Conservation (phyloP, 2,113 vertebrate genomes). For the Tetraodon nigroviridis region DNA sequence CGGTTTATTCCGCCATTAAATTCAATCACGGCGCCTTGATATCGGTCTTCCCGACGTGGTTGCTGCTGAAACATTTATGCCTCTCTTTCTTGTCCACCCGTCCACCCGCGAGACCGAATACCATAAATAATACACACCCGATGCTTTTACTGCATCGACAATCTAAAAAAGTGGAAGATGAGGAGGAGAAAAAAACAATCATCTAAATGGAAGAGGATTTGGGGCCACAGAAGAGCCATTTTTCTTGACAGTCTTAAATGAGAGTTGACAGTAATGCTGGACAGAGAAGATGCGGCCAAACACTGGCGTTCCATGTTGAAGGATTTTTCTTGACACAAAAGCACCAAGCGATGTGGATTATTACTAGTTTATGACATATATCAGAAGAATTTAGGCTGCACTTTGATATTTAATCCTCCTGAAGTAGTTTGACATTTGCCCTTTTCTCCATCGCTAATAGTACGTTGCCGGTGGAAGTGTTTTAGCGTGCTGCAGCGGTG, state of each 20-base stretch:
- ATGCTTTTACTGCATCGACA: slow-evolving; percentile 56
- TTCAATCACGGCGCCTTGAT: slow-evolving; percentile 35
- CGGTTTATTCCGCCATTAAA: slow-evolving; percentile 43
- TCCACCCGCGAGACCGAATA: slow-evolving; percentile 23
- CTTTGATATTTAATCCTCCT: not conserved
- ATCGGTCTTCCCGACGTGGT: slow-evolving; percentile 42
- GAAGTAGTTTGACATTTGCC: too few relatives aligned
- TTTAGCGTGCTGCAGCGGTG: too few relatives aligned
- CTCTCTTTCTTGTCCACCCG: slow-evolving; percentile 26
- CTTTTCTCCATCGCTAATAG: not conserved
- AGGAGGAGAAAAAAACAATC: slow-evolving; percentile 54
- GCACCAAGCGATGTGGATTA: slow-evolving; percentile 15
- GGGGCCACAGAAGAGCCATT: slow-evolving; percentile 45
- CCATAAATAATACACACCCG: slow-evolving; percentile 56
- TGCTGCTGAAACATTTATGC: slow-evolving; percentile 53
- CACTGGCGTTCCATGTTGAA: slow-evolving; percentile 27
- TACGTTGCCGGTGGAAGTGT: too few relatives aligned
- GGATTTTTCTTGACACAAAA: slow-evolving; percentile 21
- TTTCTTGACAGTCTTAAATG: slow-evolving; percentile 48
- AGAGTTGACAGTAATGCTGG: slow-evolving; percentile 66
- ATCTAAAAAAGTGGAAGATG: slow-evolving; percentile 50
- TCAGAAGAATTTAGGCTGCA: not conserved
- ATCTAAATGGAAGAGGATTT: slow-evolving; percentile 71
- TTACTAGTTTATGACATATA: slow-evolving; percentile 9
- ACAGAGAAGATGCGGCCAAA: slow-evolving; percentile 58